Base-by-base conservation (phyloP, 2,888 invertebrate species). In the Smittia aterrima region DNA sequence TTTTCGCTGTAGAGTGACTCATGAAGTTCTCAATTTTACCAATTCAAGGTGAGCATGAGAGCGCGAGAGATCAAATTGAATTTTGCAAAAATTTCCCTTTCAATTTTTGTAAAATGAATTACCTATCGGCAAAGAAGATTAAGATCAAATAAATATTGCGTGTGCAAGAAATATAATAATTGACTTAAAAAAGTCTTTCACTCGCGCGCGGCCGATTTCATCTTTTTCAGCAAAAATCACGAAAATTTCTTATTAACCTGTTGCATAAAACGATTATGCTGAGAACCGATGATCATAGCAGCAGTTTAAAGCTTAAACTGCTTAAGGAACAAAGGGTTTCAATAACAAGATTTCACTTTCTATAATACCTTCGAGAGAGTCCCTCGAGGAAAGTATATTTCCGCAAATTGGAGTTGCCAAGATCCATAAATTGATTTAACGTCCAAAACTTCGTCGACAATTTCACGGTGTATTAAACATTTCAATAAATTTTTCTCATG, bases 401-500 rank as follows among this genome's bases (percentile, higher is more conserved):
- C 16, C 47, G 47, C 47, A 11, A 47, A 16, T 47, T 47, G 11
- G 11, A 11, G 11, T 11, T 11, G 22, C 58, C 58, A 18, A 6
- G 20, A 58, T 7, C 58, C 58, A 20, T 7, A 22, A 22, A 58
- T 22, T 58, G 58, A 58, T 58, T 58, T 58, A 20, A 58, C 13
- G 58, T 11, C 58, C 58, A 22, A 58, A 18, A 18, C 58, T 6
- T 58, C 58, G 58, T 22, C 58, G 22, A 58, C 58, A 22, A 58
- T 58, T 58, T 58, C n/a, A 58, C n/a, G 58, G 58, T 58, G 3
- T 18, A 58, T 58, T 58, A 58, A 20, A 18, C n/a, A 58, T 58
- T 58, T 58, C 4, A 58, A 58, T 58, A 58, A 13, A 3, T 58
- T n/a, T 9, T 58, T 7, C n/a, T 58, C 58, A 58, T 58, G 58